Conservation (phyloP, 1,140 invertebrate genomes). For the Protaetia brevitarsis region DNA sequence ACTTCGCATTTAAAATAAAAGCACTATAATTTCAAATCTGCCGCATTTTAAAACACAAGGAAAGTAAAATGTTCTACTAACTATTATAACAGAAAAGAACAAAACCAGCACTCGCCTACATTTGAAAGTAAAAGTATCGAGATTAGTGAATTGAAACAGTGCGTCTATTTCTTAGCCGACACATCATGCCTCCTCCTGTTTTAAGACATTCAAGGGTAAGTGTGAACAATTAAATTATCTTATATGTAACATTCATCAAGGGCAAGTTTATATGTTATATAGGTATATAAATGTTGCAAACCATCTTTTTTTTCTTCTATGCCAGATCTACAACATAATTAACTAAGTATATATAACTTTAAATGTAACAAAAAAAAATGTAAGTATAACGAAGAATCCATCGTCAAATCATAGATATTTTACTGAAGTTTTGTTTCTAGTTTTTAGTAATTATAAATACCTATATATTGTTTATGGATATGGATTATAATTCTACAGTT, state of each 20-base stretch:
- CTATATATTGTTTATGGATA: too few species aligned
- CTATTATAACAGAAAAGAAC: constrained; percentile 30
- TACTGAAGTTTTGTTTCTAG: too few species aligned
- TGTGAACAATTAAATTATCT: constrained; percentile 24
- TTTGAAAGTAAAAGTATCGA: constrained; percentile 37
- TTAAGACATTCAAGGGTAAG: constrained; percentile 15
- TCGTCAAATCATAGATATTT: too few species aligned
- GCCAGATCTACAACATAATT: too few species aligned
- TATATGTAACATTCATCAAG: constrained; percentile 15
- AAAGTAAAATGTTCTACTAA: constrained; percentile 32
- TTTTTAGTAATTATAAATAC: too few species aligned
- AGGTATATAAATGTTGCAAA: too few species aligned
- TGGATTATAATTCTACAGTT: too few species aligned
- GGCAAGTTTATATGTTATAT: background rate
- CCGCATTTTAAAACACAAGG: constrained; percentile 24
- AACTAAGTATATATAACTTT: too few species aligned
- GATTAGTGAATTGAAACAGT: constrained; percentile 16
- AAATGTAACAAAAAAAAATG: too few species aligned
- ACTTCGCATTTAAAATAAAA: too few species aligned
- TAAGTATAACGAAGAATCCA: too few species aligned
- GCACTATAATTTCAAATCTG: constrained; percentile 19
- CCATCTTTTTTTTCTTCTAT: too few species aligned
- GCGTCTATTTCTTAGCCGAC: constrained; percentile 1
- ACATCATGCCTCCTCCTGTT: constrained; percentile 13
- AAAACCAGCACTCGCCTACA: constrained; percentile 33